A percentile compares a stretch with the other conserved stretches of the same genome.
phyloP scores from a whole-genome alignment of 2,113 vertebrate genomes.

The Pantherophis guttatus region DNA sequence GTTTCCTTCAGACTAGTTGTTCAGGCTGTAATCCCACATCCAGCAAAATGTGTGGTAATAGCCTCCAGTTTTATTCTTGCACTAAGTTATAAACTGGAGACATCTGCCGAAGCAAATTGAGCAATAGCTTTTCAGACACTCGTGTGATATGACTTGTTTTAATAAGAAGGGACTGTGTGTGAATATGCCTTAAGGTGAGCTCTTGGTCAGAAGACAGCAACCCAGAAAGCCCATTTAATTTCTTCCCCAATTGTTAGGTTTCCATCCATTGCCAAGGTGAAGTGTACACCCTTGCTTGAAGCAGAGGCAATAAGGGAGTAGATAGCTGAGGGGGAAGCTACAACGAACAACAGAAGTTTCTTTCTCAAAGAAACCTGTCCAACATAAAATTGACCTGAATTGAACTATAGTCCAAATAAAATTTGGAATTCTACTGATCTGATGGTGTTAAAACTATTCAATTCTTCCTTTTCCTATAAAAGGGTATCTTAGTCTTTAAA shows the following conservation, averaged over 20 bases:
- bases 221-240: background rate
- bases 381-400: background rate
- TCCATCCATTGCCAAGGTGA: background rate
- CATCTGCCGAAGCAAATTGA: conserved; percentile 15
- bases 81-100: background rate
- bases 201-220: background rate
- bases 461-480: background rate
- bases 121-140: background rate
- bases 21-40: conserved; percentile 14
- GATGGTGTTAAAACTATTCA: background rate
- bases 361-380: background rate
- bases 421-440: background rate
- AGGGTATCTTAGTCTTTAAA: background rate
- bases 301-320: background rate
- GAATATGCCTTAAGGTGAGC: background rate
- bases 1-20: conserved; percentile 22
- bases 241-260: background rate
- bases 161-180: background rate
- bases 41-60: conserved; percentile 18
- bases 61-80: conserved; percentile 6
- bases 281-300: background rate
- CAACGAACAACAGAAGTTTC: background rate
- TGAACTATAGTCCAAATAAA: background rate
- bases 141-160: background rate
- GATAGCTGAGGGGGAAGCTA: background rate